Base-by-base conservation (phyloP, 2,888 invertebrate species). In the Euclidia mi region DNA sequence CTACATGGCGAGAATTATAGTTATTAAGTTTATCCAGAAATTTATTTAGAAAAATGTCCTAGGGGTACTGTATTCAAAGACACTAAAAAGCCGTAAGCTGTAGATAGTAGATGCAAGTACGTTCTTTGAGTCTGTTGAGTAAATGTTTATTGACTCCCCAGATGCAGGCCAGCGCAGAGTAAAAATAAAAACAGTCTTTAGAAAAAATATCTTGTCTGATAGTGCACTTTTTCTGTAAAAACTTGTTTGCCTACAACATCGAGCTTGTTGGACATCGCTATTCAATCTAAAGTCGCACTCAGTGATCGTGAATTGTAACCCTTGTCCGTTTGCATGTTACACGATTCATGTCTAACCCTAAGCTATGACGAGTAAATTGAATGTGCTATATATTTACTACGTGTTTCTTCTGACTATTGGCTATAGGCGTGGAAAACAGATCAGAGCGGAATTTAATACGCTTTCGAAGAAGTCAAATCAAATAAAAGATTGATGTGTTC, bases 321-420 rank as follows among this genome's bases (percentile, higher is more conserved):
- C n/a, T n/a, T n/a, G 29, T 47, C 34, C 47, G 28, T 46, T 10
- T 35, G 17, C 28, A 41, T 35, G 40, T 31, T 47, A n/a, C n/a
- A 47, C 46, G 41, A 53, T 42, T 61, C 70, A 65, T 40, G 20
- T 35, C 59, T 65, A 73, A 71, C 62, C 57, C 70, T 65, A 57
- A 71, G 74, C 65, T 62, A 71, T 59, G 71, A 60, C 47, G 45
- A 56, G 66, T 66, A 73, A 71, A 71, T 71, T 71, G 71, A 69
- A 73, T 71, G 69, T 62, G 61, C n/a, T 51, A 51, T 34, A 49
- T 46, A 10, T 34, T 46, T 40, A 46, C 12, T 34, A n/a, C 45
- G 3, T 52, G 10, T 45, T 6, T 18, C 38, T 15, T 31, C 17
- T 25, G 38, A 20, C 35, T 20, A 44, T 29, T 17, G 4, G 15